These are phyloP conservation scores for Nerophis ophidion DNA, from an alignment of 2,113 vertebrate genomes.

Conservation along the genomic window DNA sequence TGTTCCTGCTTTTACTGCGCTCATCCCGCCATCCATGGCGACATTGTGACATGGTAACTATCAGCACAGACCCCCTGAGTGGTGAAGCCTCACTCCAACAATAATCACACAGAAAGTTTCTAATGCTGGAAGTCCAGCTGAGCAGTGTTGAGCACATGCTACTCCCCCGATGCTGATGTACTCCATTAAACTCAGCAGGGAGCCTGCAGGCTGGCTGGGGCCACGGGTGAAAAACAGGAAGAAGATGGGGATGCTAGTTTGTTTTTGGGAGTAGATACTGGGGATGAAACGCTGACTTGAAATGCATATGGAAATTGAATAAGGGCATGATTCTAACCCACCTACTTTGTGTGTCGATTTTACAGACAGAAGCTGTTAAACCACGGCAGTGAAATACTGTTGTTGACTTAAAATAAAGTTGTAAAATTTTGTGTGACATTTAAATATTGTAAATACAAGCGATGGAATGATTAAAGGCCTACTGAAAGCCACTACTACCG, in stretches of 20 bases:
- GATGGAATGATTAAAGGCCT: too few species aligned
- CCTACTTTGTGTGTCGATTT: too few species aligned
- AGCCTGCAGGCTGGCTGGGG: constrained; percentile 47
- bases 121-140: constrained; percentile 62
- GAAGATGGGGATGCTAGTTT: constrained; percentile 41
- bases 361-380: too few species aligned
- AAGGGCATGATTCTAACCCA: neutral
- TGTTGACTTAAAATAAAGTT: too few species aligned
- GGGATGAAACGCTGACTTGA: constrained; percentile 41
- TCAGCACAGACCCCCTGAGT: constrained; percentile 56
- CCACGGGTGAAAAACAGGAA: constrained; percentile 51
- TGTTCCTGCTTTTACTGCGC: constrained; percentile 18
- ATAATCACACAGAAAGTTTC: constrained; percentile 71
- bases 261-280: constrained; percentile 20
- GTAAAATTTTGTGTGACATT: too few species aligned
- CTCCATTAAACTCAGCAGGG: constrained; percentile 74
- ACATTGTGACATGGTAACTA: constrained; percentile 63
- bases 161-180: constrained; percentile 65
- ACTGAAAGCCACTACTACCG: too few species aligned
- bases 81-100: constrained; percentile 60
- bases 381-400: too few species aligned
- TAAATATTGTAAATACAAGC: too few species aligned
- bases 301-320: constrained; percentile 49
- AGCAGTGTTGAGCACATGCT: constrained; percentile 54
- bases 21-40: constrained; percentile 41